phyloP scores from a whole-genome alignment of 2,113 vertebrate species.

The Calidris pygmaea region DNA sequence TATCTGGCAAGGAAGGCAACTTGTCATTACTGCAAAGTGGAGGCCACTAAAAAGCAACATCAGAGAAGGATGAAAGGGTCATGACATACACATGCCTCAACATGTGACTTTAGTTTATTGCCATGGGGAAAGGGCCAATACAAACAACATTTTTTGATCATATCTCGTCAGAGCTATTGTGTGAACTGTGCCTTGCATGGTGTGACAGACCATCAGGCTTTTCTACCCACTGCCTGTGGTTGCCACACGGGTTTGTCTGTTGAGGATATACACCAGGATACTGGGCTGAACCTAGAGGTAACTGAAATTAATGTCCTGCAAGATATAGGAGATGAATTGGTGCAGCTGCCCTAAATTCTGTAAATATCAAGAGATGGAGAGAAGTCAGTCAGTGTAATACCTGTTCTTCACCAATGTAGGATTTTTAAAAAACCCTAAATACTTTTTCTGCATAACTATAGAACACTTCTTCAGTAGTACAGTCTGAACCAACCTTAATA shows the following conservation, averaged over 20 bases:
- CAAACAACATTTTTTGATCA: background rate
- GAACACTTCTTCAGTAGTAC: background rate
- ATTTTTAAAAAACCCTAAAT: background rate
- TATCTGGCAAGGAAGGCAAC: background rate
- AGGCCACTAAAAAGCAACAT: background rate
- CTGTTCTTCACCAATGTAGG: background rate
- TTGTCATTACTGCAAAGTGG: background rate
- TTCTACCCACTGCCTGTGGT: background rate
- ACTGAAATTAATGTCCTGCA: background rate
- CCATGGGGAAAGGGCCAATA: background rate
- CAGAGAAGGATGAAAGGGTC: background rate
- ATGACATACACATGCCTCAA: background rate
- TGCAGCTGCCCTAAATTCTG: background rate
- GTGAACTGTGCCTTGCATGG: background rate
- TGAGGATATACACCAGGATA: background rate
- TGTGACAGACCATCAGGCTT: background rate
- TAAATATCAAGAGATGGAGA: background rate
- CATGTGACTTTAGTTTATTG: background rate
- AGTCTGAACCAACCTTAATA: background rate
- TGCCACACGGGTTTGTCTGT: background rate
- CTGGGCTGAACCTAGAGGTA: background rate
- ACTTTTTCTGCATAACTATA: fast-evolving
- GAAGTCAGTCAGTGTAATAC: background rate
- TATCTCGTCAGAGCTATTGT: background rate
- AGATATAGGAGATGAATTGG: background rate